Conservation (phyloP, 2,888 invertebrate species). For the Willowsia nigromaculata region DNA sequence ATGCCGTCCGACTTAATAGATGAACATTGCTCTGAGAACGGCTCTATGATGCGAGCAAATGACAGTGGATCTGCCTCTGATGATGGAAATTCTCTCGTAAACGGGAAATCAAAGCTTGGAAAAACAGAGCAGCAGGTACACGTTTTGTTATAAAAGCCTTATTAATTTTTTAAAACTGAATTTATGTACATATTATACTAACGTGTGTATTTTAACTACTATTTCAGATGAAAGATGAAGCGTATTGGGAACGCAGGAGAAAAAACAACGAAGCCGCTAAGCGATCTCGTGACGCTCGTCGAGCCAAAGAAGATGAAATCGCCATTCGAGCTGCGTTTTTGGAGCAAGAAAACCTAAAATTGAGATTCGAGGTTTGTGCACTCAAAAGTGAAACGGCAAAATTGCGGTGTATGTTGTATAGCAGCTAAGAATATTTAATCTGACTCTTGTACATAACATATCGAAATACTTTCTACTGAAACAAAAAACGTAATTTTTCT, state of each 20-base stretch:
- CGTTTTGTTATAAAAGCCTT: not conserved
- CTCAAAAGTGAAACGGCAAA: conserved; percentile 85
- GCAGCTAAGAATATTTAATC: conserved; percentile 66
- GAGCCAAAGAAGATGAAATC: conserved; percentile 94
- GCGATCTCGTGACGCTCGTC: conserved; percentile 92
- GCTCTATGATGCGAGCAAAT: conserved; percentile 68
- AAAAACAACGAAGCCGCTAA: conserved; percentile 98
- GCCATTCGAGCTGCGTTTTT: conserved; percentile 92
- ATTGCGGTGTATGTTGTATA: conserved; percentile 82
- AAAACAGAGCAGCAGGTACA: conserved; percentile 78
- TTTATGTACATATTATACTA: not conserved
- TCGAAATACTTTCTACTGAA: too few species aligned
- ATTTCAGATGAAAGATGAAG: conserved; percentile 85
- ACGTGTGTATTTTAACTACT: too few species aligned
- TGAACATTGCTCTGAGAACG: conserved; percentile 27
- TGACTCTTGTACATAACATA: too few species aligned
- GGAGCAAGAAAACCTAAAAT: conserved; percentile 91
- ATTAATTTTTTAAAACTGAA: not conserved
- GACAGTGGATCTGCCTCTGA: conserved; percentile 77
- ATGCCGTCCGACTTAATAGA: conserved; percentile 40
- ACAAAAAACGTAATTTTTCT: too few species aligned
- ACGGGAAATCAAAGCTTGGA: conserved; percentile 66
- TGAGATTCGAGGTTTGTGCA: conserved; percentile 86
- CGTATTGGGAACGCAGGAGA: conserved; percentile 92
- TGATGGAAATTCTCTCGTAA: conserved; percentile 63